A percentile compares a stretch with the other conserved stretches of the same genome.
These are phyloP conservation scores for Sphaerophoria taeniata DNA, from an alignment of 2,888 invertebrate species.

Conservation along the genomic window DNA sequence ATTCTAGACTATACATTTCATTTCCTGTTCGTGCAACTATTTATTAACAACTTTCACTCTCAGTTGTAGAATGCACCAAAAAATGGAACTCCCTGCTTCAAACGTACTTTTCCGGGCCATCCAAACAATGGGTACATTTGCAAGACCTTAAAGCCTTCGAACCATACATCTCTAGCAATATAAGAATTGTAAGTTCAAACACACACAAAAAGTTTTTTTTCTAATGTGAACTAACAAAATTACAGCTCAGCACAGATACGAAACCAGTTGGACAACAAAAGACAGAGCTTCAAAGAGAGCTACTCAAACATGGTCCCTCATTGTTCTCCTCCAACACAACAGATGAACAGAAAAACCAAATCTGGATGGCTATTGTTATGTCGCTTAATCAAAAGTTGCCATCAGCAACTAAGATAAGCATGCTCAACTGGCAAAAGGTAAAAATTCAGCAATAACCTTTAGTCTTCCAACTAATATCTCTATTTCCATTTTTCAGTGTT, in stretches of 20 bases:
- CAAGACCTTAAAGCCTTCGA: constrained; percentile 1
- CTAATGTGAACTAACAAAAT: not conserved
- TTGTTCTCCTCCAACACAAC: no score
- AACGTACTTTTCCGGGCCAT: constrained; percentile 17
- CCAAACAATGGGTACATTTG: constrained; percentile 6
- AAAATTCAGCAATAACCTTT: no score
- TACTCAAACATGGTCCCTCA: no score
- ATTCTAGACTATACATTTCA: no score
- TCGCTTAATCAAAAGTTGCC: no score
- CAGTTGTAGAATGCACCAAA: constrained; percentile 20
- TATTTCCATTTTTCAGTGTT: constrained; percentile 7
- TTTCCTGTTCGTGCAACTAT: not conserved
- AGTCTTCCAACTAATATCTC: no score
- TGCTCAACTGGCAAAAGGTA: no score
- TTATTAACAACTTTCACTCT: not conserved
- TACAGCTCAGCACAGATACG: not conserved
- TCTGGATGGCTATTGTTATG: no score
- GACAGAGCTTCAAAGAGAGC: no score
- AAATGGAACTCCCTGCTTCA: constrained; percentile 8
- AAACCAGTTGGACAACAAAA: no score
- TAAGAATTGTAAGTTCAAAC: constrained; percentile 2
- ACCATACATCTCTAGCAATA: not conserved
- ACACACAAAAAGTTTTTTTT: not conserved
- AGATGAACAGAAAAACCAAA: no score
- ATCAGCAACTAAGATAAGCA: no score